Evolutionary conservation across 2,888 invertebrate species (phyloP), one percentile per base, ranked within the genome.

Genomic region (Drosophila sordidapex): DNA sequence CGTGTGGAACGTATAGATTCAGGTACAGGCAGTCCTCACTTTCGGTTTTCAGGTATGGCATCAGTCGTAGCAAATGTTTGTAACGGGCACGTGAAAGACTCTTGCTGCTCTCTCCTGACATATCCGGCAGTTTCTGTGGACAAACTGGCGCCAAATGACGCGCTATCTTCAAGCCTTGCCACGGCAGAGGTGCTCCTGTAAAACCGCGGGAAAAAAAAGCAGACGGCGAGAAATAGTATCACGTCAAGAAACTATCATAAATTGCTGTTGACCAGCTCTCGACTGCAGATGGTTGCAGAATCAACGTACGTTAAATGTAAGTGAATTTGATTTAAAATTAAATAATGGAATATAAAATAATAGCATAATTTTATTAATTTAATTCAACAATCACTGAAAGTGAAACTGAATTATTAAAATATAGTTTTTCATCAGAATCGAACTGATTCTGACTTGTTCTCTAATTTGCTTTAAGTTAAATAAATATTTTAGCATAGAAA

Each of bases 1-100:
- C 95, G 76, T 96, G 95, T 1, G 99, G 98, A 38, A 97, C 96
- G 93, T 98, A 99, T 75, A 99, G 95, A 93, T 99, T 99, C 90
- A 99, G 94, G 92, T 97, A 97, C 63, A 99, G 94, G 90, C 99
- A 99, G 92, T 99, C 98, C 93, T 97, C 97, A 59, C 95, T 96
- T 91, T 97, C 96, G 65, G 95, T 94, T 77, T 93, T 93, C 61
- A 97, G 93, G 93, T 96, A 96, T 3, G 96, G 95, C 83, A 96
- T 94, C 76, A 98, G 94, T 76, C 96, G 95, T 83, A 95, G 94
- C 86, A 98, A 94, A 92, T 96, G 95, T 81, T 95, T 95, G 90
- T 95, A 95, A 48, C 96, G 94, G n/a, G 95, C 95, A 72, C 95
- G 93, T 1, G 95, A 94, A 81, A 96, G 95, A 21, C 94, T 94